These are phyloP conservation scores for Porites australiensis DNA, from an alignment of 64 coral and sea anemone genomes.

Conservation along the genomic window DNA sequence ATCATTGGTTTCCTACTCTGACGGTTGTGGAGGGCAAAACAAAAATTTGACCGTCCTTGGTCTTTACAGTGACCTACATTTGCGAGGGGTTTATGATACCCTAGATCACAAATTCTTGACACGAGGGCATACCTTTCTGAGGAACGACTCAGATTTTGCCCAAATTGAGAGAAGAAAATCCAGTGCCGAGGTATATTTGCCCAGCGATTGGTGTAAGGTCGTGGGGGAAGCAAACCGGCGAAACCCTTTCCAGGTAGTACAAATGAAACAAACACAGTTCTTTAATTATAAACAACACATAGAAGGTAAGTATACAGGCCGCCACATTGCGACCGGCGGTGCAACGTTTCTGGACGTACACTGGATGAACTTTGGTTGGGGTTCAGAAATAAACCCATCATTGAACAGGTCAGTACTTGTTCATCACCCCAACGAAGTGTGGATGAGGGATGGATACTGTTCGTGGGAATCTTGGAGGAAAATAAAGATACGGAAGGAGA, in stretches of 20 bases:
- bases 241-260: constrained; percentile 16
- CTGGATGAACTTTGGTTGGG: constrained; percentile 58
- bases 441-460: not conserved
- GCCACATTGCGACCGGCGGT: not conserved
- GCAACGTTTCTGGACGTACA: not conserved
- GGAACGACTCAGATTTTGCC: constrained; percentile 38
- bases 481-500: no score
- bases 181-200: not conserved
- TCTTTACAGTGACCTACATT: not conserved
- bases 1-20: constrained; percentile 3
- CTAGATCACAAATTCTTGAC: constrained; percentile 54
- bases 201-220: constrained; percentile 14
- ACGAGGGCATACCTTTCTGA: constrained; percentile 39
- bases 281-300: not conserved
- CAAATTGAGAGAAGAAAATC: constrained; percentile 62
- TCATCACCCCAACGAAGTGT: constrained; percentile 31
- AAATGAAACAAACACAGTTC: constrained; percentile 16
- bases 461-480: no score
- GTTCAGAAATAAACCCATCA: not conserved
- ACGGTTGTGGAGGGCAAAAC: constrained; percentile 50
- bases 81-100: not conserved
- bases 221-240: constrained; percentile 16
- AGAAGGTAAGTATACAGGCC: not conserved
- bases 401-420: not conserved
- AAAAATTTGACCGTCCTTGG: not conserved